These are phyloP conservation scores for Drosophila pectinifera DNA, from an alignment of 1,140 invertebrate genomes.

Conservation along the genomic window DNA sequence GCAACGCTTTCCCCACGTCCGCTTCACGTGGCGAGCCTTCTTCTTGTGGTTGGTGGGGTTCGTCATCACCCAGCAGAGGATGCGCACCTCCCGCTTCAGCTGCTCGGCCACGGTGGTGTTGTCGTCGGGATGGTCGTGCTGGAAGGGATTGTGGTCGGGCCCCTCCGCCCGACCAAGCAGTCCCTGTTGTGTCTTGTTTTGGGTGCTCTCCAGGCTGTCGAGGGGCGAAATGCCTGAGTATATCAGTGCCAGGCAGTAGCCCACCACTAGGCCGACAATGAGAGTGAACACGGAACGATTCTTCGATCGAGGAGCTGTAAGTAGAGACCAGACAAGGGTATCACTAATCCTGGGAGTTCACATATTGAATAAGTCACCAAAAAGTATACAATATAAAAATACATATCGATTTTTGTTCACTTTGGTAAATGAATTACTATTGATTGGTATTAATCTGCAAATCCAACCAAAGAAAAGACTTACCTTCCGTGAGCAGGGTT, in stretches of 20 bases:
- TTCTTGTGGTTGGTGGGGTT: slow-evolving; percentile 50
- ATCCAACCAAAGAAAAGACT: too few relatives aligned
- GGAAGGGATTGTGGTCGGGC: slow-evolving; percentile 10
- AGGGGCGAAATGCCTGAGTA: slow-evolving; percentile 12
- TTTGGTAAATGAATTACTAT: too few relatives aligned
- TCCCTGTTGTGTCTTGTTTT: too few relatives aligned
- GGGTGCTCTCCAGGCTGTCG: background rate
- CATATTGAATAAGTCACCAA: too few relatives aligned
- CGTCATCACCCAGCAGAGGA: slow-evolving; percentile 57
- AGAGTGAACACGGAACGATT: slow-evolving; percentile 40
- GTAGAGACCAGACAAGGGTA: too few relatives aligned
- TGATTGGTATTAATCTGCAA: too few relatives aligned
- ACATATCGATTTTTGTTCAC: too few relatives aligned
- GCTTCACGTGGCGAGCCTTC: slow-evolving; percentile 87
- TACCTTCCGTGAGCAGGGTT: slow-evolving; percentile 30
- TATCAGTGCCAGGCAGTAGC: slow-evolving; percentile 39
- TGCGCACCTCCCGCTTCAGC: slow-evolving; percentile 45
- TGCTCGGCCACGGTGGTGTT: slow-evolving; percentile 49
- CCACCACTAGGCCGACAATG: slow-evolving; percentile 45
- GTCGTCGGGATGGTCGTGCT: slow-evolving; percentile 40
- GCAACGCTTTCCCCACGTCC: slow-evolving; percentile 97
- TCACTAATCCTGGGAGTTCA: background rate
- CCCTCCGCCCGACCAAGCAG: background rate
- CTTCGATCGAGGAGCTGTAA: slow-evolving; percentile 45
- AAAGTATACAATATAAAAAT: too few relatives aligned